phyloP scores from a whole-genome alignment of 2,797 vertebrate species.

The Morelia viridis region DNA sequence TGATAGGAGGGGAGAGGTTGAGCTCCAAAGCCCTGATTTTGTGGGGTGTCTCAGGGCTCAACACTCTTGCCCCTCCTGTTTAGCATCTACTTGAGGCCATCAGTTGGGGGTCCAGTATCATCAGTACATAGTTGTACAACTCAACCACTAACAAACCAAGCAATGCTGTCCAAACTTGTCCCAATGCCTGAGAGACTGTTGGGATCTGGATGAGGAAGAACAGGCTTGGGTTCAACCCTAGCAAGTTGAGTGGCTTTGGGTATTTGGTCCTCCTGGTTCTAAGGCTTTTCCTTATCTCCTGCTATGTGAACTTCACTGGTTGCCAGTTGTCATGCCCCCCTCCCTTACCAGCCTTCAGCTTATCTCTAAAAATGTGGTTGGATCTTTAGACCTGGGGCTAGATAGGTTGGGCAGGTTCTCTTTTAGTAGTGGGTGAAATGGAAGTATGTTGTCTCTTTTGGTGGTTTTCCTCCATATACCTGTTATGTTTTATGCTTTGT shows the following conservation, averaged over 20 bases:
- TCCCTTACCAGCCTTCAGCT: background rate
- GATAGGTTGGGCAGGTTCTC: background rate
- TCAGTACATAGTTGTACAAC: background rate
- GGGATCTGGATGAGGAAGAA: background rate
- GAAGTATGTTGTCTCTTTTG: background rate
- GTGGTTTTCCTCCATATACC: background rate
- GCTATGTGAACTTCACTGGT: background rate
- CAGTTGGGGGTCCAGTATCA: background rate
- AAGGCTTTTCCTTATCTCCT: background rate
- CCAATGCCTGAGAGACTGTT: background rate
- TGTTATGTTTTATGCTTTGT: background rate
- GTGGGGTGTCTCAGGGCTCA: background rate
- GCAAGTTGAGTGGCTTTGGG: background rate
- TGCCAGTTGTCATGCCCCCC: background rate
- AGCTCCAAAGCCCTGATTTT: background rate
- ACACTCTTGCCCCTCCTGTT: background rate
- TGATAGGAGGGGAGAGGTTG: background rate
- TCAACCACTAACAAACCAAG: background rate
- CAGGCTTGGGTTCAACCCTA: background rate
- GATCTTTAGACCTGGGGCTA: background rate
- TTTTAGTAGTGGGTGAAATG: background rate
- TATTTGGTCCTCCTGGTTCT: background rate
- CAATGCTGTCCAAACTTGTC: background rate
- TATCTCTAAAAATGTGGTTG: background rate
- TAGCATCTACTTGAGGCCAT: background rate